Evolutionary conservation across 1,140 invertebrate species (phyloP), one percentile per base, ranked within the genome.

Genomic region (Magallana angulata): DNA sequence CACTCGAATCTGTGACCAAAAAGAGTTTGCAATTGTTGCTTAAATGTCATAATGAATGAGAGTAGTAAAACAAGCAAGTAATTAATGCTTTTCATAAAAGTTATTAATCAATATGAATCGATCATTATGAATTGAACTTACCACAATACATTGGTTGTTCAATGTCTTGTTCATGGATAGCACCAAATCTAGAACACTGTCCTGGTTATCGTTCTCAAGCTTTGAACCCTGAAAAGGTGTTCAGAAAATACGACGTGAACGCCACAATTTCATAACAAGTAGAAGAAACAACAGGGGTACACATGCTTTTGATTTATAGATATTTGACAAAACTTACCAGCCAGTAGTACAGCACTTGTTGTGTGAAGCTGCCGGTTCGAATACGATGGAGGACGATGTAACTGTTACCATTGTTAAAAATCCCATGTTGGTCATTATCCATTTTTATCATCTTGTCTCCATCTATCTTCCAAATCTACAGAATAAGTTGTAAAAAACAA

Each of bases 1-100:
- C 5, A 91, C 89, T 36, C 91, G 89, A 58, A 92, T 89, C 92
- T 92, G 60, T 7, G 87, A 84, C 83, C 62, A 87, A 57, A 59
- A 14, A 84, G 18, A 30, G 60, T 7, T 7, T n/a, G 5, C 30
- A 11, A 30, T 18, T 76, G 0, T 62, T 2, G 14, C 36, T 48
- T 12, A 62, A 56, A 9, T 57, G 58, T 57, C 7, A 12, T 36
- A 36, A 36, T 36, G 36, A 36, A 36, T 36, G 1, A 36, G 36
- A 36, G 36, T 48, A 4, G 2, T 48, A 48, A 48, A 48, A 48
- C 36, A 62, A 62, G 60, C 24, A 24, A 24, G 24, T 24, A 24
- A 24, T 24, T 62, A 16, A 16, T 62, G 60, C 60, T 62, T n/a
- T 62, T n/a, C n/a, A 12, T n/a, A 62, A 7, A n/a, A 1, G 6